Evolutionary conservation across 2,797 vertebrate genomes (phyloP).

Genomic region (Chelonia mydas): DNA sequence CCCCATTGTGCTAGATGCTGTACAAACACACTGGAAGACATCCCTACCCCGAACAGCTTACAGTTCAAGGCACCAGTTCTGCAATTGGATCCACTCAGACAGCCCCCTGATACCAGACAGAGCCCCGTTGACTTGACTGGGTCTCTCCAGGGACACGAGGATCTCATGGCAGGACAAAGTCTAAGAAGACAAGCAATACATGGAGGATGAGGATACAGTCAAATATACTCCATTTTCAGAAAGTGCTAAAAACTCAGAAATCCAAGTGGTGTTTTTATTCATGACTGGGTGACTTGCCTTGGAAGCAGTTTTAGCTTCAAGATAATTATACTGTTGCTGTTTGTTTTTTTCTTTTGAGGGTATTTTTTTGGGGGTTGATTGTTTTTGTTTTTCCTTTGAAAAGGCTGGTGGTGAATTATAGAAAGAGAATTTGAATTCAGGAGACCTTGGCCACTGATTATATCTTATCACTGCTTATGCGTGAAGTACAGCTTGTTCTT

Average conservation of each 20-base stretch:
- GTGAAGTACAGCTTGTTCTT: slow-evolving; percentile 53
- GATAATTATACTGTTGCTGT: slow-evolving; percentile 7
- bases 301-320: slow-evolving; percentile 48
- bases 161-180: background rate
- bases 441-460: slow-evolving; percentile 66
- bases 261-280: background rate
- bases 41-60: background rate
- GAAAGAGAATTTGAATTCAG: slow-evolving; percentile 68
- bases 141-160: background rate
- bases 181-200: background rate
- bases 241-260: background rate
- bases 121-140: background rate
- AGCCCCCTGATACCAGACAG: background rate
- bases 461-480: slow-evolving; percentile 40
- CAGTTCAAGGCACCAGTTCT: background rate
- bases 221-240: background rate
- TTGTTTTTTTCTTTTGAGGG: slow-evolving; percentile 47
- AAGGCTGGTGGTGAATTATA: slow-evolving; percentile 60
- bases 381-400: slow-evolving; percentile 59
- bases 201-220: background rate
- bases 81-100: background rate
- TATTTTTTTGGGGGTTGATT: slow-evolving; percentile 5
- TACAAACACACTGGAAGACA: background rate
- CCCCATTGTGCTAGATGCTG: background rate
- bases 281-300: background rate